Evolutionary conservation across 2,797 vertebrate genomes (phyloP), one percentile per base, ranked within the genome.

Genomic region (Hipposideros larvatus): DNA sequence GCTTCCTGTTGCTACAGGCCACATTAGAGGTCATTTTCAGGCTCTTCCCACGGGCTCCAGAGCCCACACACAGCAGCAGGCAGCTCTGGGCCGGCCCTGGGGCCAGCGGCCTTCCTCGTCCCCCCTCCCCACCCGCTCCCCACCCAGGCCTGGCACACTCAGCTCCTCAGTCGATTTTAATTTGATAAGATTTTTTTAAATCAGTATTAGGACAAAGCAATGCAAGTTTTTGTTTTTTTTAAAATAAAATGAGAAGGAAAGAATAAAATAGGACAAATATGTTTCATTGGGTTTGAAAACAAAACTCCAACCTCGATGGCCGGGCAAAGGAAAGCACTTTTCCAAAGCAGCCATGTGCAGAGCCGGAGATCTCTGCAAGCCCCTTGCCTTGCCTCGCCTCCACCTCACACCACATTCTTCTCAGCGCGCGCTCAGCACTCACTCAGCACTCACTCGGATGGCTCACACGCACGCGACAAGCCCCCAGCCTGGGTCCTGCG

Each of bases 191-290:
- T 16, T 51, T 19, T 18, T 11, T 57, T 65, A 73, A 31, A 21
- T 41, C 70, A 34, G 7, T 31, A 53, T 43, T n/a, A 79, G 5
- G 34, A 84, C 87, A 91, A 92, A 51, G 10, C 18, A 87, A 83
- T 48, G 16, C 11, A 1, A 51, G 26, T 88, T 53, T 53, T 87
- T 18, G 19, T 48, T 48, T 48, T 18, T 51, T 26, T 59, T 26
- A 59, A 61, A 19, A 61, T 85, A 59, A 77, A 93, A 57, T 21
- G n/a, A 87, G 18, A 71, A 91, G 61, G 51, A 71, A 82, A 80
- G 31, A 73, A n/a, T 57, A 83, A 87, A 9, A n/a, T 0, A 71
- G 46, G 26, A 55, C 9, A 84, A 63, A 11, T 0, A 48, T 16
- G 11, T 11, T 53, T 77, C 48, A 53, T 0, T 66, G 37, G 37